Percentiles rank a stretch among this genome's conserved stretches.
phyloP scores from a whole-genome alignment of 1,140 invertebrate species.

The Capitella teleta region DNA sequence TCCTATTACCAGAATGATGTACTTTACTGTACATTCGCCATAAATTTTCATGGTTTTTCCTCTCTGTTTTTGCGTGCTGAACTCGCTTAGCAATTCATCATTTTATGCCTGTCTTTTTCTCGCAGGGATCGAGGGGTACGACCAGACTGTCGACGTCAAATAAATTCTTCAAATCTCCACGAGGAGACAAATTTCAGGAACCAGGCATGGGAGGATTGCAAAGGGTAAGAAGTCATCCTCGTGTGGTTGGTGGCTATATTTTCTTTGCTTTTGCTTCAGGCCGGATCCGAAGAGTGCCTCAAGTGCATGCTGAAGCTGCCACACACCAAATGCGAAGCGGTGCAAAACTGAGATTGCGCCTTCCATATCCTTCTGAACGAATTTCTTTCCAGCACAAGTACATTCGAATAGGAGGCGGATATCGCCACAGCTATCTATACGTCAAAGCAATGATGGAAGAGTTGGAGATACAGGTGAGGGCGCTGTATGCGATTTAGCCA shows the following conservation, averaged over 20 bases:
- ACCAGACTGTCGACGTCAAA: background rate
- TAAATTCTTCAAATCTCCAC: background rate
- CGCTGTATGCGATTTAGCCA: background rate
- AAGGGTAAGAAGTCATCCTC: no score
- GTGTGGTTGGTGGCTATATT: no score
- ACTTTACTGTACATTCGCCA: no score
- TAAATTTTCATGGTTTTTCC: no score
- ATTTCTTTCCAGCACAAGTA: constrained; percentile 35
- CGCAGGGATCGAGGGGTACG: background rate
- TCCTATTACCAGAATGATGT: no score
- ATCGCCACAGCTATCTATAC: constrained; percentile 41
- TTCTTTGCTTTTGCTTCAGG: constrained; percentile 20
- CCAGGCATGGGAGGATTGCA: no score
- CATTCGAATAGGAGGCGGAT: constrained; percentile 40
- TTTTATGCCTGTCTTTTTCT: background rate
- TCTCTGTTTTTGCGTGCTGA: no score
- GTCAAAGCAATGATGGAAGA: constrained; percentile 36
- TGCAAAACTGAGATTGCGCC: constrained; percentile 11
- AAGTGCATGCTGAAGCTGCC: constrained; percentile 36
- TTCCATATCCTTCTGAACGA: background rate
- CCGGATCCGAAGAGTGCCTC: constrained; percentile 29
- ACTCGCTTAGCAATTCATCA: background rate
- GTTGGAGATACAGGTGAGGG: constrained; percentile 3
- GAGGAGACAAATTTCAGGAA: background rate
- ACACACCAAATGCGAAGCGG: constrained; percentile 37